These are phyloP conservation scores for Atethmia centrago DNA, from an alignment of 2,888 invertebrate genomes.

Conservation along the genomic window DNA sequence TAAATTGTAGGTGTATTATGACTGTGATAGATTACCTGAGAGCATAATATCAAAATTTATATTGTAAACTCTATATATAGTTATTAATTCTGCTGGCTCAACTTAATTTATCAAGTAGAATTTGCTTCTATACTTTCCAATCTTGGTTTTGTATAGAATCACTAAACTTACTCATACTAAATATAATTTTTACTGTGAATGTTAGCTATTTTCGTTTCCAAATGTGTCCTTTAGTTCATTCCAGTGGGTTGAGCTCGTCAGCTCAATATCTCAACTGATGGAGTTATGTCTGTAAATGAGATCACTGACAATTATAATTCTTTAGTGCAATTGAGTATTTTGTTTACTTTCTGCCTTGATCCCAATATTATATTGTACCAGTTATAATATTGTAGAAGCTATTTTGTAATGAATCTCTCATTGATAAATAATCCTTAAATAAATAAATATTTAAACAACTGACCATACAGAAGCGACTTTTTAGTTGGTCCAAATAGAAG, in stretches of 20 bases:
- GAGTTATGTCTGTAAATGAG: conserved; percentile 73
- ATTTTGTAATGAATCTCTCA: not conserved
- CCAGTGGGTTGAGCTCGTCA: conserved; percentile 66
- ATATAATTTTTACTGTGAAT: conserved; percentile 39
- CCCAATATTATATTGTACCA: not conserved
- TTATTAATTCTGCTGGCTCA: conserved; percentile 44
- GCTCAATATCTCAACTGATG: conserved; percentile 43
- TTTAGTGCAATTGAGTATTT: conserved; percentile 86
- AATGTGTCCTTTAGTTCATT: conserved; percentile 22
- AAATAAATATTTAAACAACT: not conserved
- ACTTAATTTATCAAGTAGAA: conserved; percentile 40
- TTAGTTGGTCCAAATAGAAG: not conserved
- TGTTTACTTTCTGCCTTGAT: conserved; percentile 70
- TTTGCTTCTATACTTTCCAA: conserved; percentile 13
- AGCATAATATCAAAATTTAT: conserved; percentile 66
- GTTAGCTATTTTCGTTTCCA: conserved; percentile 21
- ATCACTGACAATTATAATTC: conserved; percentile 88
- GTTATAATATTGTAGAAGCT: not conserved
- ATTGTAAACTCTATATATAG: conserved; percentile 55
- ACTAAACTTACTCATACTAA: not conserved
- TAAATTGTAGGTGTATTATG: conserved; percentile 60
- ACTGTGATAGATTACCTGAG: conserved; percentile 67
- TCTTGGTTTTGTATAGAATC: conserved; percentile 28
- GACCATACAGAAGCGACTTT: not conserved
- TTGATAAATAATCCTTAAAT: not conserved